phyloP scores from a whole-genome alignment of 1,140 invertebrate genomes.

The Neotoxoptera formosana region DNA sequence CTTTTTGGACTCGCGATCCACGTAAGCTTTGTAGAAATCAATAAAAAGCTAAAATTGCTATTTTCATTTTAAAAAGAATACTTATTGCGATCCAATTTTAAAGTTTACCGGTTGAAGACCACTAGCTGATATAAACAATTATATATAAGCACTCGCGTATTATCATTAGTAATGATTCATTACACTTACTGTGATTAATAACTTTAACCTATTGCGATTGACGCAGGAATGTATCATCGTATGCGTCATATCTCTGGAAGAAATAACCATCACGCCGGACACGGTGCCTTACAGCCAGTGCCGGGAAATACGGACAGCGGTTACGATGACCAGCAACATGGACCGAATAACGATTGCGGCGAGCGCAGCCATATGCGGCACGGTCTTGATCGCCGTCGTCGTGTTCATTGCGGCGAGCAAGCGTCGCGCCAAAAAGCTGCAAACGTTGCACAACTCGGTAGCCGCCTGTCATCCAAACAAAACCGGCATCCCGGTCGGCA shows the following conservation, averaged over 20 bases:
- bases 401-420: slow-evolving; percentile 82
- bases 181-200: background rate
- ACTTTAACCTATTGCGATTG: background rate
- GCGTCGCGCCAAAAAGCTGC: slow-evolving; percentile 71
- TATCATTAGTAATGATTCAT: too few species aligned
- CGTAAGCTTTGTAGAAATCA: too few species aligned
- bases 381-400: slow-evolving; percentile 86
- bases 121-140: too few species aligned
- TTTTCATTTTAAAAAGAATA: too few species aligned
- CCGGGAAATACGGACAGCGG: slow-evolving; percentile 84
- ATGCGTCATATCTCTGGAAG: slow-evolving; percentile 88
- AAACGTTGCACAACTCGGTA: slow-evolving; percentile 67
- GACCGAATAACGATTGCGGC: slow-evolving; percentile 94
- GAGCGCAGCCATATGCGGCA: slow-evolving; percentile 91
- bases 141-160: too few species aligned
- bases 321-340: slow-evolving; percentile 83
- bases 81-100: too few species aligned
- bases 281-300: slow-evolving; percentile 87
- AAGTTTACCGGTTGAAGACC: too few species aligned
- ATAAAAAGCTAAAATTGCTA: too few species aligned
- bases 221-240: slow-evolving; percentile 87
- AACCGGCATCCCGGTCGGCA: slow-evolving; percentile 69
- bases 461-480: slow-evolving; percentile 63
- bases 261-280: slow-evolving; percentile 82
- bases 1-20: too few species aligned